These are phyloP conservation scores for Campoplex nolae DNA, from an alignment of 2,888 invertebrate genomes.

Conservation along the genomic window DNA sequence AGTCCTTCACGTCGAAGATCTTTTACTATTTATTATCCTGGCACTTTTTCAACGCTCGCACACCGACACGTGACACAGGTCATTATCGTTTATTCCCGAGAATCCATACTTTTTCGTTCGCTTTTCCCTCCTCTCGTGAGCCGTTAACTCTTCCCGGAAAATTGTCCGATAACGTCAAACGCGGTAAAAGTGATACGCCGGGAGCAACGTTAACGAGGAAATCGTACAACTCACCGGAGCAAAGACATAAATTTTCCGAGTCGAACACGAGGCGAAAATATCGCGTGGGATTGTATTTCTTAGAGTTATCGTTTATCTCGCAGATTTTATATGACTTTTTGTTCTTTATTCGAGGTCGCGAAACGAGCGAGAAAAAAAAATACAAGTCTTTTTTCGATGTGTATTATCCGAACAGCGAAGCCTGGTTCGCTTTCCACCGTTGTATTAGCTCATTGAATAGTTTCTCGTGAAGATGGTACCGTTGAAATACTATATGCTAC, in stretches of 20 bases:
- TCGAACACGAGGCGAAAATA: neutral
- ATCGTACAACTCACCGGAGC: constrained; percentile 14
- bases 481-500: neutral
- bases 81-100: constrained; percentile 18
- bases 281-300: constrained; percentile 3
- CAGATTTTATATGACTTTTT: neutral
- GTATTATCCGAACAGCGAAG: neutral
- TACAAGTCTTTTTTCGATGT: neutral
- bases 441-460: neutral
- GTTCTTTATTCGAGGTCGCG: neutral
- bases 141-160: neutral
- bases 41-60: neutral
- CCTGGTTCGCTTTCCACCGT: neutral
- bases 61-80: neutral
- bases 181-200: constrained; percentile 13
- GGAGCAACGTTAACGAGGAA: constrained; percentile 41
- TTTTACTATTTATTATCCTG: neutral
- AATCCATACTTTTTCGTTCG: neutral
- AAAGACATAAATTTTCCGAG: constrained; percentile 28
- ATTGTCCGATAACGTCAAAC: constrained; percentile 20
- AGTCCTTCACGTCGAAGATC: neutral
- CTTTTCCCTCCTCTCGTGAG: neutral
- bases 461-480: neutral
- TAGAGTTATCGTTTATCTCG: neutral
- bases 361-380: neutral